These are phyloP conservation scores for Gymnosoma rotundatum DNA, from an alignment of 2,888 invertebrate genomes.

Conservation along the genomic window DNA sequence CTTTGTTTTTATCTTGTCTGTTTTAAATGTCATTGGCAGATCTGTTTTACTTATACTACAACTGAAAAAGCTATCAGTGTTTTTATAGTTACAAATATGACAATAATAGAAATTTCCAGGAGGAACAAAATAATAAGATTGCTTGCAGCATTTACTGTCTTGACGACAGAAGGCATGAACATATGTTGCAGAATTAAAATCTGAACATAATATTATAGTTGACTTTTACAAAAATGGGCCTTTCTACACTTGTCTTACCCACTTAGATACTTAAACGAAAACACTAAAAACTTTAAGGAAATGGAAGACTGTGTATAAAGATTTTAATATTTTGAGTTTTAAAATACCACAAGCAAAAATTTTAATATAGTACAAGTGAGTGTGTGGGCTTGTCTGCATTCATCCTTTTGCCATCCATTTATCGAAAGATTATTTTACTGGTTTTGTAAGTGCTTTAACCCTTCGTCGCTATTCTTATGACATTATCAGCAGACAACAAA, in stretches of 20 bases:
- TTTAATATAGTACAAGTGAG: too few relatives aligned
- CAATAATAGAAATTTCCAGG: not conserved
- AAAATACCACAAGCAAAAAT: too few relatives aligned
- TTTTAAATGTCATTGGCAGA: too few relatives aligned
- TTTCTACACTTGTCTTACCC: not conserved
- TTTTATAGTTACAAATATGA: conserved; percentile 5
- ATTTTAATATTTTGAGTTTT: conserved; percentile 34
- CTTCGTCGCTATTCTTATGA: conserved; percentile 52
- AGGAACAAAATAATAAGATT: not conserved
- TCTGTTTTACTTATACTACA: not conserved
- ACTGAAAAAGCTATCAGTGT: not conserved
- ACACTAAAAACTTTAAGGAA: not conserved
- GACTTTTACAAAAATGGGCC: too few relatives aligned
- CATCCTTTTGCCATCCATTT: not conserved
- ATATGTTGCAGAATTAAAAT: too few relatives aligned
- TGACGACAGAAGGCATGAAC: not conserved
- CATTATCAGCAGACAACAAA: conserved; percentile 68
- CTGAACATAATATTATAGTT: too few relatives aligned
- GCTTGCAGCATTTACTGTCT: not conserved
- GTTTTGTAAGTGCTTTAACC: conserved; percentile 32
- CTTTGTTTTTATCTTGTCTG: too few relatives aligned
- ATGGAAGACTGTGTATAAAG: conserved; percentile 5
- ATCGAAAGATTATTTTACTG: conserved; percentile 35
- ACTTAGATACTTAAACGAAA: not conserved
- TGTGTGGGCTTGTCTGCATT: not conserved